phyloP scores from a whole-genome alignment of 2,797 vertebrate species.

The Sorex maritimensis region DNA sequence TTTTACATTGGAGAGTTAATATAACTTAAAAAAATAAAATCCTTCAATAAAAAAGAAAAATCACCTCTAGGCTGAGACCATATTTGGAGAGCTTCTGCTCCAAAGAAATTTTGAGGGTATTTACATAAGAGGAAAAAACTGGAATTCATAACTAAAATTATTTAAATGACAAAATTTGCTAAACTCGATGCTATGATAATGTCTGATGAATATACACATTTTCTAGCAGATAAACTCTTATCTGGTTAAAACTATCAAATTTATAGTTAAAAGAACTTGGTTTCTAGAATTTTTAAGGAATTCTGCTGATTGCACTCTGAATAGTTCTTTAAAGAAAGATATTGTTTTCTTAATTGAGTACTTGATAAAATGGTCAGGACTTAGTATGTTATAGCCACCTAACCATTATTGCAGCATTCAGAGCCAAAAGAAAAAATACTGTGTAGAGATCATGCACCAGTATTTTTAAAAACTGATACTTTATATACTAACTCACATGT shows the following conservation, averaged over 20 bases:
- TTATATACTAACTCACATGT: not conserved
- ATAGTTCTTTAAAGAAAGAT: constrained; percentile 51
- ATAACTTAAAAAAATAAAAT: constrained; percentile 66
- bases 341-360: constrained; percentile 53
- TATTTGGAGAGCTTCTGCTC: constrained; percentile 83
- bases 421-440: constrained; percentile 32
- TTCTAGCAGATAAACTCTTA: constrained; percentile 66
- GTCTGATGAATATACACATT: constrained; percentile 66
- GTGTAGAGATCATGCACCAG: not conserved
- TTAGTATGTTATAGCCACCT: constrained; percentile 33
- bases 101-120: constrained; percentile 75
- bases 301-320: not conserved
- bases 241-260: constrained; percentile 51
- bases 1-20: constrained; percentile 81
- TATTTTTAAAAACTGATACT: not conserved
- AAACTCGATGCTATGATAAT: constrained; percentile 74
- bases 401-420: not conserved
- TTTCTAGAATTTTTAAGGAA: constrained; percentile 35
- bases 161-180: constrained; percentile 79
- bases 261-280: constrained; percentile 33
- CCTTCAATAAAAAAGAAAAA: constrained; percentile 65
- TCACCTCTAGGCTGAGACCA: constrained; percentile 79
- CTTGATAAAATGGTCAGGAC: constrained; percentile 19
- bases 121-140: constrained; percentile 76
- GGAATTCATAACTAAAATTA: constrained; percentile 79